These are phyloP conservation scores for Spilogale gracilis DNA, from an alignment of 2,113 vertebrate species.

Conservation along the genomic window DNA sequence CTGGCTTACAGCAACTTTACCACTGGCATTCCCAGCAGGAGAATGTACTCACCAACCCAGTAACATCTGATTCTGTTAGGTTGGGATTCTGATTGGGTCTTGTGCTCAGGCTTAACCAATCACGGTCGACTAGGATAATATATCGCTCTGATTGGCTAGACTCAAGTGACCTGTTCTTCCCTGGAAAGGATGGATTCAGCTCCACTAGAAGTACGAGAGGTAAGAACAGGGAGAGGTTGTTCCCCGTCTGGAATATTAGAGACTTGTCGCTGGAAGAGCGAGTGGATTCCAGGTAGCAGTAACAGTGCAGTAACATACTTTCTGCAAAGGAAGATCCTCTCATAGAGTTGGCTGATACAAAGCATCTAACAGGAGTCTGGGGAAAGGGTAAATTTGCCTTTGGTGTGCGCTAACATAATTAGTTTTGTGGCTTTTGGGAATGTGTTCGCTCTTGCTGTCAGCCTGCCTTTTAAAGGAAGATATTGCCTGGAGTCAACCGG, in stretches of 20 bases:
- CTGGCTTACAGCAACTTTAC: background rate
- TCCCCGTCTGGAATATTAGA: background rate
- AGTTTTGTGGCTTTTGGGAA: constrained; percentile 39
- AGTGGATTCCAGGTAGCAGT: no score
- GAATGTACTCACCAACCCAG: background rate
- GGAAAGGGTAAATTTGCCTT: background rate
- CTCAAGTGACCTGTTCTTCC: background rate
- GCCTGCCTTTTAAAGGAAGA: background rate
- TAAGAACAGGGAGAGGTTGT: background rate
- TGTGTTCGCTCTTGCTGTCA: background rate
- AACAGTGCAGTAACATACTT: background rate
- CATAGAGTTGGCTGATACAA: background rate
- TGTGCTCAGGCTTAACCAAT: background rate
- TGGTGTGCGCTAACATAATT: background rate
- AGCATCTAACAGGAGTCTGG: background rate
- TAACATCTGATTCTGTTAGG: background rate
- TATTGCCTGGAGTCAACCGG: background rate
- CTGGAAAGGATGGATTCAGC: background rate
- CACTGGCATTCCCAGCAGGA: background rate
- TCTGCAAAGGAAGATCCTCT: constrained; percentile 19
- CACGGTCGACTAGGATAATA: background rate
- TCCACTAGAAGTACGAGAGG: background rate
- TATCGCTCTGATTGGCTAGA: background rate
- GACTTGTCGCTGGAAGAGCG: background rate
- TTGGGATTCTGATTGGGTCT: background rate